Evolutionary conservation across 2,888 invertebrate genomes (phyloP).

Genomic region (Eupelmus urozonus): DNA sequence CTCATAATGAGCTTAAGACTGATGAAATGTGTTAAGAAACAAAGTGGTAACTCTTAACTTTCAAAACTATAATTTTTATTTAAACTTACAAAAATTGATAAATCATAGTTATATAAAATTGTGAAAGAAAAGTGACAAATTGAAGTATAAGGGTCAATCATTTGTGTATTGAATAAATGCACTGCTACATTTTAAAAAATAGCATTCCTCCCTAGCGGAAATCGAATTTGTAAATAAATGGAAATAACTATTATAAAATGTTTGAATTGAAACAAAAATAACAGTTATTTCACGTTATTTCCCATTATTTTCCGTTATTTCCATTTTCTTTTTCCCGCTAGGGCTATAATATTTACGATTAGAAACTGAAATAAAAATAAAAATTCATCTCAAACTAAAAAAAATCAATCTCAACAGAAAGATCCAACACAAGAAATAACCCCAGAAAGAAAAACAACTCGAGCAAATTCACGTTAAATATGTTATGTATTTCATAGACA

Average conservation of each 20-base stretch:
- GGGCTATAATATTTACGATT: too few relatives aligned
- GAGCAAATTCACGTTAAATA: slow-evolving; percentile 32
- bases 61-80: slow-evolving; percentile 3
- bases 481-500: slow-evolving; percentile 48
- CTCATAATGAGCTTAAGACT: too few relatives aligned
- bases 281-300: slow-evolving; percentile 7
- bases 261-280: background rate
- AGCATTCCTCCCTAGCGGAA: too few relatives aligned
- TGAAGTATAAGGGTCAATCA: too few relatives aligned
- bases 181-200: too few relatives aligned
- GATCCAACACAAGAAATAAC: slow-evolving; percentile 3
- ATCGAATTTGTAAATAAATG: background rate
- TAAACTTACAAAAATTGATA: slow-evolving; percentile 6
- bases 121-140: background rate
- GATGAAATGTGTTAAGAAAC: too few relatives aligned
- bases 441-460: slow-evolving; percentile 14
- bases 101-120: background rate
- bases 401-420: background rate
- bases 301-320: too few relatives aligned
- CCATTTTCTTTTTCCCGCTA: too few relatives aligned
- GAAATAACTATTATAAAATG: background rate
- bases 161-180: too few relatives aligned
- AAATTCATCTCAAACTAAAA: background rate
- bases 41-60: background rate
- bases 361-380: background rate